A percentile compares a stretch with the other conserved stretches of the same genome.
These are phyloP conservation scores for Nothocercus julius DNA, from an alignment of 2,113 vertebrate species.

Conservation along the genomic window DNA sequence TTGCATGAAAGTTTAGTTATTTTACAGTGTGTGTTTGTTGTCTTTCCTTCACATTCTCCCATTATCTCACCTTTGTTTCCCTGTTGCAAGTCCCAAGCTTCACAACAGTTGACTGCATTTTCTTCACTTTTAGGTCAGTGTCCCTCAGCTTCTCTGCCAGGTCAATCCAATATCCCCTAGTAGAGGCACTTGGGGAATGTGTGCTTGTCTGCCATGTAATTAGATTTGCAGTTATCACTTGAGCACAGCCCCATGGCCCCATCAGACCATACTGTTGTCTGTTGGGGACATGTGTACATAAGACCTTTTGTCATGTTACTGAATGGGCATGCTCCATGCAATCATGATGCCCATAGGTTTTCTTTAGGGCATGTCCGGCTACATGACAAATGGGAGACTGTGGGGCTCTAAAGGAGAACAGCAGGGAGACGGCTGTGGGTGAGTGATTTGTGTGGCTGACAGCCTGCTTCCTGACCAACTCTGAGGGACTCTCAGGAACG, in stretches of 20 bases:
- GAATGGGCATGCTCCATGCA: accelerated
- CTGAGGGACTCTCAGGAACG: background rate
- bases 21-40: background rate
- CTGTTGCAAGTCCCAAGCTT: background rate
- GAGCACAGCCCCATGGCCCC: accelerated
- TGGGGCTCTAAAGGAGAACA: background rate
- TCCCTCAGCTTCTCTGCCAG: background rate
- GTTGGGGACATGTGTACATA: accelerated
- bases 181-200: background rate
- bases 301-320: accelerated
- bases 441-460: background rate
- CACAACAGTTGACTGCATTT: background rate
- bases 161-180: background rate
- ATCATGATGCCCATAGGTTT: background rate
- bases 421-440: background rate
- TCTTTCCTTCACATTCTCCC: accelerated
- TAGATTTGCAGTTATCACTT: background rate
- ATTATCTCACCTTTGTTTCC: background rate
- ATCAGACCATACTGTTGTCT: background rate
- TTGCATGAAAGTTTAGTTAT: background rate
- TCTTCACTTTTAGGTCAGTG: background rate
- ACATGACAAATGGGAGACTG: too few species aligned
- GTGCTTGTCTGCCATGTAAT: background rate
- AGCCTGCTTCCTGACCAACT: background rate
- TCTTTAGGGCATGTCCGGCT: background rate